Percentiles rank a stretch among this genome's conserved stretches.
Evolutionary conservation across 37 sponge, comb jelly and placozoan species (phyloP).

Genomic region (Eunapius fragilis): DNA sequence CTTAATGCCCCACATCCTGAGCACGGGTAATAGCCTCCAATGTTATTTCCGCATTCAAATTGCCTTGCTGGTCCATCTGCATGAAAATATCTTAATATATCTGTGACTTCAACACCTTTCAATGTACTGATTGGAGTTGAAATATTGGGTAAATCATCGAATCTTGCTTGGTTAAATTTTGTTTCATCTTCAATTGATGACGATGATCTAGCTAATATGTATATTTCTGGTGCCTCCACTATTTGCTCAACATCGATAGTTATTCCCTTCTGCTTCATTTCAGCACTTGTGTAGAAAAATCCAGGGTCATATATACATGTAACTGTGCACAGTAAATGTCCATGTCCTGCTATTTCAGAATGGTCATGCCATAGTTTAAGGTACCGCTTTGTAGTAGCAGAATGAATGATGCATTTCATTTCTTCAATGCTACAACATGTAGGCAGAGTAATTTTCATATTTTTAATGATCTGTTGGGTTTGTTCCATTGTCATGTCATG

Average conservation of each 20-base stretch:
- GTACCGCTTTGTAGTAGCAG: too few species aligned
- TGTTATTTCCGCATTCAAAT: not conserved
- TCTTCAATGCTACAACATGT: too few species aligned
- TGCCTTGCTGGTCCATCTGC: conserved; percentile 10
- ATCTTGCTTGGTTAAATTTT: not conserved
- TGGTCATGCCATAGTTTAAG: conserved; percentile 14
- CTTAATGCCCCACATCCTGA: not conserved
- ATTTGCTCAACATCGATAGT: not conserved
- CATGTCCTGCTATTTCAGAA: conserved; percentile 6
- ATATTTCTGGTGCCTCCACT: conserved; percentile 5
- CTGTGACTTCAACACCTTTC: not conserved
- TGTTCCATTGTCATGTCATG: not conserved
- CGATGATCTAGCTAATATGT: not conserved
- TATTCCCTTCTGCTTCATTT: not conserved
- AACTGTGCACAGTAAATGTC: not conserved
- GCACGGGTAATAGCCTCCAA: not conserved
- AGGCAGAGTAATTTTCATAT: too few species aligned
- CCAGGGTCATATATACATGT: conserved; percentile 14
- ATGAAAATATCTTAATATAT: not conserved
- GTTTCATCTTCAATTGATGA: too few species aligned
- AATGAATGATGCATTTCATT: too few species aligned
- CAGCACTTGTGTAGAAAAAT: not conserved
- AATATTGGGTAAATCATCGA: not conserved
- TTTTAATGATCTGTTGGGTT: not conserved
- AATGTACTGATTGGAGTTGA: not conserved